Evolutionary conservation across 2,797 vertebrate species (phyloP), one percentile per base, ranked within the genome.

Genomic region (Oreochromis grahami): DNA sequence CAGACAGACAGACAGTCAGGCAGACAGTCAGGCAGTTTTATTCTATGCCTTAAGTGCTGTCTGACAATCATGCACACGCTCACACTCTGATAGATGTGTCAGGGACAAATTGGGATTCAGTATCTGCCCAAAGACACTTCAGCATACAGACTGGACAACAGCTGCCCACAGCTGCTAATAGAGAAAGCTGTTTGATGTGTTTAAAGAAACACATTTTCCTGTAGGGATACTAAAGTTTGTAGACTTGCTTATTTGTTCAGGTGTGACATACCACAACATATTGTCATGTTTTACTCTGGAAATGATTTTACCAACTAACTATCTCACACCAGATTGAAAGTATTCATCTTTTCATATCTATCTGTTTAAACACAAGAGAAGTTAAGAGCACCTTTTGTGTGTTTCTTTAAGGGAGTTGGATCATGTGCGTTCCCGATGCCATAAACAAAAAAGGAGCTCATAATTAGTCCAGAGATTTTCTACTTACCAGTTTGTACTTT

Each of bases 381-480:
- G 10, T 17, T 34, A 60, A 38, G 29, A 76, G 76, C 52, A 74
- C 10, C 6, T 36, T 82, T n/a, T 68, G 70, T 34, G 8, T 2
- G 7, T 24, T 48, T 74, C 19, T 84, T 43, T 41, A 38, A 78
- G 78, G 8, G n/a, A 70, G 21, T 50, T 19, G 8, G 81, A 76
- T 45, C 15, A 11, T 83, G 68, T 81, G 51, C 10, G 2, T 83
- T 11, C 10, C 63, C 10, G 56, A 83, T 24, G 50, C 11, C 36
- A 43, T 48, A 32, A 81, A 76, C 74, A n/a, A 72, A 56, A 50
- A 51, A 72, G 38, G 3, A 76, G 14, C 10, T 81, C 21, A 15
- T 81, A 82, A 88, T 87, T 50, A 70, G 78, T 76, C 77, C 76
- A 3, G 77, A 81, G 82, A 77, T 83, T 82, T 48, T 32, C 72